These are phyloP conservation scores for Chelon labrosus DNA, from an alignment of 2,797 vertebrate genomes.

Conservation along the genomic window DNA sequence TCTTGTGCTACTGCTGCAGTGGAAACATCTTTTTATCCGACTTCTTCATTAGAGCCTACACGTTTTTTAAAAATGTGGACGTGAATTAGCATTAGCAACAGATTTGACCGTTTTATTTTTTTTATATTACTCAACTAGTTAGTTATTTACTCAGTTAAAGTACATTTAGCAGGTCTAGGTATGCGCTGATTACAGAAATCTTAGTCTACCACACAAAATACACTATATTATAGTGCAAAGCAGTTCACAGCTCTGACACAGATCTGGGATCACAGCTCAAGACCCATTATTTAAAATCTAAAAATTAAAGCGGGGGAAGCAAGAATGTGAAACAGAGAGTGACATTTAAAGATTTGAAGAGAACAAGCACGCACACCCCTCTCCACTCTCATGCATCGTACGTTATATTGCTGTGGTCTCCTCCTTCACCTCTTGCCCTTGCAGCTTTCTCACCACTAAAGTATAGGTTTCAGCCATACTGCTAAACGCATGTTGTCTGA, in stretches of 20 bases:
- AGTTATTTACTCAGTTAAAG: no score
- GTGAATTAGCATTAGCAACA: neutral
- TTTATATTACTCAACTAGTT: no score
- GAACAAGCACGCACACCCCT: conserved; percentile 1
- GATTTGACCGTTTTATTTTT: neutral
- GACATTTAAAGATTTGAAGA: neutral
- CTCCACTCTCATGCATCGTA: conserved; percentile 14
- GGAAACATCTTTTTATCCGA: conserved; percentile 69
- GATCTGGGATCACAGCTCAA: neutral
- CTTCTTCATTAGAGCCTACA: conserved; percentile 17
- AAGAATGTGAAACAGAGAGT: neutral
- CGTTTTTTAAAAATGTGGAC: conserved; percentile 10
- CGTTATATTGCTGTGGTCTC: conserved; percentile 43
- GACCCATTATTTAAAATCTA: neutral
- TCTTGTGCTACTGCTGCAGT: conserved; percentile 56
- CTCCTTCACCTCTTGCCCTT: conserved; percentile 64
- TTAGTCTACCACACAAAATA: neutral
- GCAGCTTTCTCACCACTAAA: conserved; percentile 61
- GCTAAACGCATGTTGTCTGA: conserved; percentile 56
- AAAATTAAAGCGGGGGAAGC: neutral
- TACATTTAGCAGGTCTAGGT: neutral
- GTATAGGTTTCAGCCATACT: conserved; percentile 58
- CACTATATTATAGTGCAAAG: neutral
- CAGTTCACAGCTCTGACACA: neutral
- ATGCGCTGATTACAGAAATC: neutral